A percentile compares a stretch with the other conserved stretches of the same genome.
phyloP scores from a whole-genome alignment of 2,888 invertebrate species.

The Serripes groenlandicus region DNA sequence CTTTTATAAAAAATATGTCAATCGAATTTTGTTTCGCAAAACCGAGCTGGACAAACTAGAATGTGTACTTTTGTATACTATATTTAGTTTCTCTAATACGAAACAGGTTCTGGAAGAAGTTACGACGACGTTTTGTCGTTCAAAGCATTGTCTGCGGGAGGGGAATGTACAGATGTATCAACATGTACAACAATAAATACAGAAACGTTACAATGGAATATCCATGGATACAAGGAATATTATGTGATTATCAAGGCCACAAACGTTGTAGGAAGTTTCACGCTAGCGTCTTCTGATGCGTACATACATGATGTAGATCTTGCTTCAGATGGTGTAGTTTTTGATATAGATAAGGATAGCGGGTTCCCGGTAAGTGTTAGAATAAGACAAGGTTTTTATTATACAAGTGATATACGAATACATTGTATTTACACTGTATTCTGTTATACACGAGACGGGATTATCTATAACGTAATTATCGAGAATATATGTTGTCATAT shows the following conservation, averaged over 20 bases:
- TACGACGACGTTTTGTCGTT: slow-evolving; percentile 32
- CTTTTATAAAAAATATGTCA: too few species aligned
- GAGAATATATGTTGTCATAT: too few species aligned
- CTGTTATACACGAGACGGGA: too few species aligned
- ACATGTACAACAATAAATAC: slow-evolving; percentile 54
- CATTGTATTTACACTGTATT: too few species aligned
- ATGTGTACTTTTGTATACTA: too few species aligned
- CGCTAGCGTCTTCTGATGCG: slow-evolving; percentile 49
- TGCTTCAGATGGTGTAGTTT: slow-evolving; percentile 60
- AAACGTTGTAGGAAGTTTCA: slow-evolving; percentile 58
- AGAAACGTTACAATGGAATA: slow-evolving; percentile 46
- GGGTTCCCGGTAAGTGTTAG: slow-evolving; percentile 6
- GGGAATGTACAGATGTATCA: slow-evolving; percentile 38
- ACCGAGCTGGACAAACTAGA: too few species aligned
- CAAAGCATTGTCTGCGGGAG: slow-evolving; percentile 22
- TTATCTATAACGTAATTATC: too few species aligned
- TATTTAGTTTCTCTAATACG: too few species aligned
- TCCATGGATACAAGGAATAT: slow-evolving; percentile 62
- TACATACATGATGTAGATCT: slow-evolving; percentile 64
- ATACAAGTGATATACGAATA: too few species aligned
- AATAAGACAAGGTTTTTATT: too few species aligned
- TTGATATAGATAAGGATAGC: slow-evolving; percentile 49
- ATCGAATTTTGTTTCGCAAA: too few species aligned
- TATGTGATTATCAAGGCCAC: slow-evolving; percentile 66
- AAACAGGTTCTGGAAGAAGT: slow-evolving; percentile 24